Conservation (phyloP, 2,113 vertebrate genomes). For the Stegastes partitus region DNA sequence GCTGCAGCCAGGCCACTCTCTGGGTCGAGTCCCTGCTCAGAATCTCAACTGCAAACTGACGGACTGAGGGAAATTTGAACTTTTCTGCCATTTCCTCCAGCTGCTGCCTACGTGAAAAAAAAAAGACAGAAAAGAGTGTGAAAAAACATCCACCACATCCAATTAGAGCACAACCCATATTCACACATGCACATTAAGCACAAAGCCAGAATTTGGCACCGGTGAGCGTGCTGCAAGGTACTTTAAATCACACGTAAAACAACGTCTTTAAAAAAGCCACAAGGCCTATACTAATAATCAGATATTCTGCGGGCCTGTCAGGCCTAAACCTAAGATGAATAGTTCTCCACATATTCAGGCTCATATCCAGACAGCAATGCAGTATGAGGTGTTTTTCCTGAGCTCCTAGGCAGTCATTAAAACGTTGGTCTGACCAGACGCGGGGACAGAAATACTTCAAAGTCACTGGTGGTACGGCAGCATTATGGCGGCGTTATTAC, state of each 20-base stretch:
- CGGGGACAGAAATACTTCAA: conserved; percentile 71
- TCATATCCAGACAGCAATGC: conserved; percentile 46
- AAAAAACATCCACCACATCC: neutral
- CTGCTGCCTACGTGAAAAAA: conserved; percentile 85
- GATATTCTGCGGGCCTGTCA: conserved; percentile 30
- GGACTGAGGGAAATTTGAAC: conserved; percentile 83
- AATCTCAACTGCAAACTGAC: conserved; percentile 86
- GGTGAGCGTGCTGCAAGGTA: neutral
- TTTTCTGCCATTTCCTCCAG: conserved; percentile 90
- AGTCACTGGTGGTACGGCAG: conserved; percentile 46
- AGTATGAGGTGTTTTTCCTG: conserved; percentile 51
- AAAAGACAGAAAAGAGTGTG: neutral
- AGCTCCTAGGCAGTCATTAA: conserved; percentile 62
- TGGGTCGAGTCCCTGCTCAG: conserved; percentile 84
- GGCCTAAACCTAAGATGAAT: conserved; percentile 41
- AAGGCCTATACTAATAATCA: conserved; percentile 37
- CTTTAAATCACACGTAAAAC: conserved; percentile 29
- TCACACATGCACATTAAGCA: neutral
- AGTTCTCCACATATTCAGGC: conserved; percentile 38
- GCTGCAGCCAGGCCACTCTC: conserved; percentile 86
- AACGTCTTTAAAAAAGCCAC: conserved; percentile 33
- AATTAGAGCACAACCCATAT: neutral
- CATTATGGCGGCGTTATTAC: conserved; percentile 64
- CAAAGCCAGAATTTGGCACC: neutral
- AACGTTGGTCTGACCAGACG: conserved; percentile 51